Evolutionary conservation across 2,113 vertebrate species (phyloP).

Genomic region (Larimichthys polyactis): DNA sequence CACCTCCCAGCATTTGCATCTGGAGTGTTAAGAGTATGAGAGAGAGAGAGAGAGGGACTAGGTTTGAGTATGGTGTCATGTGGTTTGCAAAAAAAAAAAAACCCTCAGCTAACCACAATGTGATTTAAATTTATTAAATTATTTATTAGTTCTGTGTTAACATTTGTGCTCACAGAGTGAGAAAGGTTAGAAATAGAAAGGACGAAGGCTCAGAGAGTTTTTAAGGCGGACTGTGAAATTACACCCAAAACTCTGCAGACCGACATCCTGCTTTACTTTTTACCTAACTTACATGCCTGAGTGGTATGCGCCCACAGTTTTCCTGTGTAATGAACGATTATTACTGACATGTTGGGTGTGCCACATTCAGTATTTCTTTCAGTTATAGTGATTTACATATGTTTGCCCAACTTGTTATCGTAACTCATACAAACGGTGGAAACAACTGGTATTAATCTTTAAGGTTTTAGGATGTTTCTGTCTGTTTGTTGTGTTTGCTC

Average conservation of each 20-base stretch:
- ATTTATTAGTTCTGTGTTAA: not conserved
- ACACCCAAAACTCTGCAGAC: not conserved
- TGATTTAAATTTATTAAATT: not conserved
- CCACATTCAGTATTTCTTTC: not conserved
- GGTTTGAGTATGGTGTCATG: slow-evolving; percentile 5
- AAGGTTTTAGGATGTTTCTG: not conserved
- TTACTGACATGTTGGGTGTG: not conserved
- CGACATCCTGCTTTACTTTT: not conserved
- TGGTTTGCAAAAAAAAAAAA: not conserved
- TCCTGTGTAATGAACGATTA: not conserved
- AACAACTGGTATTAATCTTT: not conserved
- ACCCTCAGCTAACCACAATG: not conserved
- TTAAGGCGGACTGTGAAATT: not conserved
- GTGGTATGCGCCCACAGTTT: not conserved
- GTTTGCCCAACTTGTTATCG: not conserved
- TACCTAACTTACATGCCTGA: not conserved
- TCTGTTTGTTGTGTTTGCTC: not conserved
- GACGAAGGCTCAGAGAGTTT: not conserved
- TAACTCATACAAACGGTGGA: not conserved
- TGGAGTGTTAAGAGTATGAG: not conserved
- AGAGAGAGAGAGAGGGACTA: not conserved
- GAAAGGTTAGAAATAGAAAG: too few relatives aligned
- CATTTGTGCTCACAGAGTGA: not conserved
- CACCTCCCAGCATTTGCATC: slow-evolving; percentile 28
- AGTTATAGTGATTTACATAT: not conserved